phyloP scores from a whole-genome alignment of 2,888 invertebrate species.

The Bombylius discolor region DNA sequence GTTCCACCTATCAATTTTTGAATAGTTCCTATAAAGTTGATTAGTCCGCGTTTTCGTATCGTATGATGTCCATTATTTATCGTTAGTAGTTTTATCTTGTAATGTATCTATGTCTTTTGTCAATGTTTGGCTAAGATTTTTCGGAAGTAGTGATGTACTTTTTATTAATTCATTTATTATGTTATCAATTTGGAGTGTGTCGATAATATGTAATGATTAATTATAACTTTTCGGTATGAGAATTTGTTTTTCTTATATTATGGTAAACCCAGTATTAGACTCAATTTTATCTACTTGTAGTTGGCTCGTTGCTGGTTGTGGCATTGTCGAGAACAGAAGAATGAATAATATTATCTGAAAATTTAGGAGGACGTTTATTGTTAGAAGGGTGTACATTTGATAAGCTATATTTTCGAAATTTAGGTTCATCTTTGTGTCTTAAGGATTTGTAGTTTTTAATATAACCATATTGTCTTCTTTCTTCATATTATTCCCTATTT shows the following conservation, averaged over 20 bases:
- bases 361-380: no score
- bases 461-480: no score
- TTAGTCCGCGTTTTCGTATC: constrained; percentile 8
- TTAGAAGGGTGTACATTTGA: no score
- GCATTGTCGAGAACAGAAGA: no score
- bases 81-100: background rate
- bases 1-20: constrained; percentile 11
- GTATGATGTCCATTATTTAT: background rate
- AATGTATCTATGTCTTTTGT: background rate
- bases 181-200: background rate
- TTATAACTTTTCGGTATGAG: background rate
- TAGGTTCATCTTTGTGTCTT: no score
- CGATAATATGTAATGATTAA: background rate
- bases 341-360: no score
- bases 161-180: background rate
- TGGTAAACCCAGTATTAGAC: background rate
- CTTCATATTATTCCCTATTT: no score
- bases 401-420: no score
- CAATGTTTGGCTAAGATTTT: background rate
- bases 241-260: background rate
- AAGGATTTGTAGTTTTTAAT: no score
- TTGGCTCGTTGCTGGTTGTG: no score
- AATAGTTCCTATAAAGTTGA: constrained; percentile 9
- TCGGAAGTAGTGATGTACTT: background rate
- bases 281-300: no score